These are phyloP conservation scores for Cassiopea xamachana DNA, from an alignment of 30 jellyfish, hydroid and myxozoan genomes.

Conservation along the genomic window DNA sequence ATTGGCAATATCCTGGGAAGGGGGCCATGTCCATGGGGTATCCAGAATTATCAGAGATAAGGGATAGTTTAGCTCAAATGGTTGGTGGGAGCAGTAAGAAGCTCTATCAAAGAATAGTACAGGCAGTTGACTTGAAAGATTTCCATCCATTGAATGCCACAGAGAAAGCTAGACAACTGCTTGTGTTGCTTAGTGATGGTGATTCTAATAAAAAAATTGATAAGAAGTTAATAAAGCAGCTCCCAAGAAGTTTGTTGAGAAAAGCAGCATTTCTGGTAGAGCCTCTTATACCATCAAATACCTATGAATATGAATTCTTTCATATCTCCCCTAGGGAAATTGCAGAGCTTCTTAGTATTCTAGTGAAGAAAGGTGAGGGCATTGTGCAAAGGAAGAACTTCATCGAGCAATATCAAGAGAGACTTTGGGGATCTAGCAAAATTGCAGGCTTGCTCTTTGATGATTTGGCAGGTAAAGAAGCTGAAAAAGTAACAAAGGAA, in stretches of 20 bases:
- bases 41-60: conserved; percentile 39
- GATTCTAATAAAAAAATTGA: conserved; percentile 9
- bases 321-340: conserved; percentile 46
- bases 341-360: conserved; percentile 22
- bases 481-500: not conserved
- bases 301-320: conserved; percentile 69
- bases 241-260: conserved; percentile 62
- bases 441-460: conserved; percentile 52
- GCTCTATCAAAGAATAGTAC: not conserved
- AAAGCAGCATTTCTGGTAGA: conserved; percentile 36
- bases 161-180: conserved; percentile 28
- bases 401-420: conserved; percentile 28
- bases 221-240: conserved; percentile 1
- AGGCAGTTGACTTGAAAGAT: conserved; percentile 2
- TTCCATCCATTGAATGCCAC: conserved; percentile 24
- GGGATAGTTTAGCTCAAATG: not conserved
- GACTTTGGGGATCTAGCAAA: conserved; percentile 61
- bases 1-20: conserved; percentile 78
- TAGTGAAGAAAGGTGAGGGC: conserved; percentile 56
- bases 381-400: conserved; percentile 48
- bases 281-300: conserved; percentile 71
- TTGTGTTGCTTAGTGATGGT: conserved; percentile 34
- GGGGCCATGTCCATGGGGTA: conserved; percentile 86
- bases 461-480: conserved; percentile 31
- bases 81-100: not conserved